A percentile compares a stretch with the other conserved stretches of the same genome.
Conservation (phyloP, 2,113 vertebrate species). For the Trichechus manatus region DNA sequence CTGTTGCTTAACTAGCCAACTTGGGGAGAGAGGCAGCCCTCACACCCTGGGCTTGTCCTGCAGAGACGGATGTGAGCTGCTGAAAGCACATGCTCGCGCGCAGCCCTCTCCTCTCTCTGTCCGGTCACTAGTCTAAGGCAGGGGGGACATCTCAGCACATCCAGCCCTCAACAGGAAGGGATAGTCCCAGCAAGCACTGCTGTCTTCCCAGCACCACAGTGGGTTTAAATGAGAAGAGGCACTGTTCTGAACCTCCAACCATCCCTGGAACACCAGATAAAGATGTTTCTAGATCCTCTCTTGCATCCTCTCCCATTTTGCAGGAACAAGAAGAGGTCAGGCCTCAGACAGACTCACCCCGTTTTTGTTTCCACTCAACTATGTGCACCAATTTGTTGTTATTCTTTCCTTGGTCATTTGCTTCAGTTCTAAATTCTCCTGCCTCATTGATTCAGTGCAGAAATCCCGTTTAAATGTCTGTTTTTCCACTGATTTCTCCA, state of each 20-base stretch:
- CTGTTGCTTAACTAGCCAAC: neutral
- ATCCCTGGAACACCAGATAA: neutral
- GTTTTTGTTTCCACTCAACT: neutral
- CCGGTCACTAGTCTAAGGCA: neutral
- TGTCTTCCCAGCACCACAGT: rapidly evolving
- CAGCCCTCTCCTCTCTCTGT: neutral
- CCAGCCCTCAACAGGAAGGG: neutral
- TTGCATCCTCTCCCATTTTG: neutral
- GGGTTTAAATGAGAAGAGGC: neutral
- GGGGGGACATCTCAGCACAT: neutral
- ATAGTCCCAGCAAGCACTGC: neutral
- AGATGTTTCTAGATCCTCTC: neutral
- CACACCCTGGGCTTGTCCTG: neutral
- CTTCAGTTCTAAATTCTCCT: neutral
- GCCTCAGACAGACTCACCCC: neutral
- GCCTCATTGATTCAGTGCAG: neutral
- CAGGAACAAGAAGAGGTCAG: neutral
- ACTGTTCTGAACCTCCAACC: neutral
- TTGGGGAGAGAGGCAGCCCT: neutral
- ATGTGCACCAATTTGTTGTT: neutral
- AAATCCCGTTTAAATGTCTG: slow-evolving; percentile 45
- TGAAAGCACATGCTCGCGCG: rapidly evolving
- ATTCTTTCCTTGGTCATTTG: slow-evolving; percentile 12
- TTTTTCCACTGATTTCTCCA: slow-evolving; percentile 70
- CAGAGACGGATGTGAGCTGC: neutral